These are phyloP conservation scores for Drosophila subsilvestris DNA, from an alignment of 2,888 invertebrate species.

Conservation along the genomic window DNA sequence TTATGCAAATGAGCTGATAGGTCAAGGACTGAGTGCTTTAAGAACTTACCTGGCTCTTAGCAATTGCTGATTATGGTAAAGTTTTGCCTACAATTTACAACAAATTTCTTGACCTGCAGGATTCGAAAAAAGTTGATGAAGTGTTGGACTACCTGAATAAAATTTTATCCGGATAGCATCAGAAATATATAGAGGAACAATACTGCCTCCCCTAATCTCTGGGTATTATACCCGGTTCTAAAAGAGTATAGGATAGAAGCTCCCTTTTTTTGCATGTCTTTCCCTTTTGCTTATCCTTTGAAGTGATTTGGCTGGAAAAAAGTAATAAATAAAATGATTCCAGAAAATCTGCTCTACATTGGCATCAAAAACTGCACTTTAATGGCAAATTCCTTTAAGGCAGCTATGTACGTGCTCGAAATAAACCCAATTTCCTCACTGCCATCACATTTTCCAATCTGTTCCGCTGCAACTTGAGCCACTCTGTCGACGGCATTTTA, in stretches of 20 bases:
- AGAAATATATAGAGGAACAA: no score
- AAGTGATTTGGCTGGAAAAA: neutral
- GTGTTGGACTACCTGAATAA: slow-evolving; percentile 1
- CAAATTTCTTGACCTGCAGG: neutral
- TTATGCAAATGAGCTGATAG: no score
- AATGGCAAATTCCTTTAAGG: slow-evolving; percentile 10
- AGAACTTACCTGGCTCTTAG: neutral
- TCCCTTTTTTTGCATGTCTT: no score
- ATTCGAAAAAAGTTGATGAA: neutral
- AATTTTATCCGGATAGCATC: slow-evolving; percentile 14
- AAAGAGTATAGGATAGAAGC: neutral
- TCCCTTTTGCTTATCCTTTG: neutral
- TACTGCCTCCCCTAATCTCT: no score
- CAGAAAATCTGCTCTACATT: slow-evolving; percentile 11
- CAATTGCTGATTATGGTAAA: neutral
- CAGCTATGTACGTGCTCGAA: slow-evolving; percentile 31
- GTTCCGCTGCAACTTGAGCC: slow-evolving; percentile 20
- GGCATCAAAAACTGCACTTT: slow-evolving; percentile 8
- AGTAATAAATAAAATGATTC: neutral
- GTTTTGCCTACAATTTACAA: neutral
- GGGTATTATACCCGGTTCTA: neutral
- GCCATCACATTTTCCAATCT: slow-evolving; percentile 13
- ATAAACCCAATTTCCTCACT: slow-evolving; percentile 26
- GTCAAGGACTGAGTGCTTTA: neutral
- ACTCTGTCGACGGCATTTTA: slow-evolving; percentile 34